These are phyloP conservation scores for Neodiprion virginianus DNA, from an alignment of 1,140 invertebrate genomes.

Conservation along the genomic window DNA sequence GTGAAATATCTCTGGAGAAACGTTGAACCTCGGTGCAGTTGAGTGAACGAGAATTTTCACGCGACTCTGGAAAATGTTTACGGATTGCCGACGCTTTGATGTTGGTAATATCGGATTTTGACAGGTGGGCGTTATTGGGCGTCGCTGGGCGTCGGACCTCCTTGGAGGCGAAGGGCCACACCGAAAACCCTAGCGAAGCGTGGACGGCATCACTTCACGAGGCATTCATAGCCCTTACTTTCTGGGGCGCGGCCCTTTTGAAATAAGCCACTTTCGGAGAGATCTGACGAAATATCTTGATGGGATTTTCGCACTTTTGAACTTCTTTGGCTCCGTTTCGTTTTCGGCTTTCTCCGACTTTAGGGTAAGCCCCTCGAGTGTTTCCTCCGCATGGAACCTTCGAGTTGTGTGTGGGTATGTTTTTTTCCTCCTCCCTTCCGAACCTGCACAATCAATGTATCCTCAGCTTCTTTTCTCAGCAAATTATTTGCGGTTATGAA, in stretches of 20 bases:
- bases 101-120: conserved; percentile 28
- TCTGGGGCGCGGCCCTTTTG: conserved; percentile 40
- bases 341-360: neutral
- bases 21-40: too few species aligned
- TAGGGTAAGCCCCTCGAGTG: conserved; percentile 29
- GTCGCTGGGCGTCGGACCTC: conserved; percentile 9
- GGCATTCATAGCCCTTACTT: neutral
- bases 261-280: conserved; percentile 42
- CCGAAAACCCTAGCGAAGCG: conserved; percentile 36
- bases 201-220: conserved; percentile 33
- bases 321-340: conserved; percentile 20
- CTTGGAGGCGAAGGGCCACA: conserved; percentile 29
- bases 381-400: conserved; percentile 14
- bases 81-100: neutral
- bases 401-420: neutral
- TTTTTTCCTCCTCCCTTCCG: neutral
- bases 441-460: neutral
- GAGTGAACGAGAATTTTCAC: neutral
- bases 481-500: neutral
- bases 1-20: too few species aligned
- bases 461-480: neutral
- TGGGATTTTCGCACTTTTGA: conserved; percentile 60
- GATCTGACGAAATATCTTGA: conserved; percentile 35
- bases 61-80: conserved; percentile 2
- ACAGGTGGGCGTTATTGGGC: conserved; percentile 9